Evolutionary conservation across 2,888 invertebrate genomes (phyloP).

Genomic region (Ashinkailepas kermadecensis): DNA sequence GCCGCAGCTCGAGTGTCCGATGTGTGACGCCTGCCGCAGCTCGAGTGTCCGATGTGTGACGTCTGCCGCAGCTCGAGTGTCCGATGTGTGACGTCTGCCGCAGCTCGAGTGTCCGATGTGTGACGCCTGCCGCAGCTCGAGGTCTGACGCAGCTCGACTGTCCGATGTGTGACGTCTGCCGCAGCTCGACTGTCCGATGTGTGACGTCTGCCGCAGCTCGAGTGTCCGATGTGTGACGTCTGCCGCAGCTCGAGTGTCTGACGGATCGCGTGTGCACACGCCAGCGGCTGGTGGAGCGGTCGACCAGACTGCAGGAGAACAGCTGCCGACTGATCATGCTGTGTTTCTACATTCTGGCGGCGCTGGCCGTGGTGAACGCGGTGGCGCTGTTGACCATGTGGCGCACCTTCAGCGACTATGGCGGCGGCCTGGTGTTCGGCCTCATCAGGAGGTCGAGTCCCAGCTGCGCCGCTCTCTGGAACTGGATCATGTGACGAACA

Average conservation of each 20-base stretch:
- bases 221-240: too few species aligned
- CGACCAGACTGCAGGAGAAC: not conserved
- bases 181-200: too few species aligned
- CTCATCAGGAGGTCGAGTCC: conserved; percentile 1
- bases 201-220: too few species aligned
- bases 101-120: too few species aligned
- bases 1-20: too few species aligned
- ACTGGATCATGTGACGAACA: not conserved
- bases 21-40: too few species aligned
- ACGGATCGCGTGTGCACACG: conserved; percentile 10
- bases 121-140: too few species aligned
- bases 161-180: too few species aligned
- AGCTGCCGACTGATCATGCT: not conserved
- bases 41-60: too few species aligned
- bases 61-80: not conserved
- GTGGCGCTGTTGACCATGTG: not conserved
- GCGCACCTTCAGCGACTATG: not conserved
- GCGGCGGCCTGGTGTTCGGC: conserved; percentile 20
- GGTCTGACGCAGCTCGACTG: too few species aligned
- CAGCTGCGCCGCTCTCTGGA: not conserved
- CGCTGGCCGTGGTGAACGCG: conserved; percentile 11
- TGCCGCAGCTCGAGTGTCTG: not conserved
- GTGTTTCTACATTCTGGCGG: conserved; percentile 4
- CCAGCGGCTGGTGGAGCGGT: conserved; percentile 13
- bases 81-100: not conserved